phyloP scores from a whole-genome alignment of 1,140 invertebrate genomes.

The Drosophila seguyi region DNA sequence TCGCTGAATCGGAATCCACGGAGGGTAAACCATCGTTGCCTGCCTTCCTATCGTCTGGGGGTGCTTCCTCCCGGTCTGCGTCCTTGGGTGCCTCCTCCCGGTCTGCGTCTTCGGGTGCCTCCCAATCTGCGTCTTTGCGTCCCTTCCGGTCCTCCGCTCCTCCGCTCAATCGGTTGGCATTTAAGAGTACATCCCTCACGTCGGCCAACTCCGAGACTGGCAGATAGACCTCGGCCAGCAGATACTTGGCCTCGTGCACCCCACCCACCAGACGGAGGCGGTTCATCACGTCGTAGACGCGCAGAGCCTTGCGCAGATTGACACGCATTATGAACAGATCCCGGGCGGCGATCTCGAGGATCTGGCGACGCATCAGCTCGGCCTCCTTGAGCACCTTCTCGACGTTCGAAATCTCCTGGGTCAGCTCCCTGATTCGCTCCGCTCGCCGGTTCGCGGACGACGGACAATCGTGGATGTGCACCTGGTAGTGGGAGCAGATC shows the following conservation, averaged over 20 bases:
- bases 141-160: constrained; percentile 2
- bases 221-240: constrained; percentile 98
- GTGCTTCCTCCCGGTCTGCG: background rate
- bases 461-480: constrained; percentile 69
- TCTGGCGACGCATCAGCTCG: constrained; percentile 92
- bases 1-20: background rate
- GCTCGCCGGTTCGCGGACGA: constrained; percentile 17
- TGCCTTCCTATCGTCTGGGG: background rate
- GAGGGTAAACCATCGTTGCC: too few relatives aligned
- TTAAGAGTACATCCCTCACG: constrained; percentile 93
- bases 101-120: background rate
- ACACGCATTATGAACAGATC: constrained; percentile 96
- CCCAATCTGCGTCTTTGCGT: background rate
- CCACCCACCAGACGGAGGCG: constrained; percentile 94
- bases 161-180: constrained; percentile 93
- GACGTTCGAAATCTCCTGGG: constrained; percentile 44
- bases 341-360: constrained; percentile 93
- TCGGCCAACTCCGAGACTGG: constrained; percentile 92
- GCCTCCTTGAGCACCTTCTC: constrained; percentile 51
- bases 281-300: constrained; percentile 95
- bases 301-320: constrained; percentile 95
- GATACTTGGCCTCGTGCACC: constrained; percentile 94
- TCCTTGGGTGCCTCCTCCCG: too few relatives aligned
- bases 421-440: constrained; percentile 32
- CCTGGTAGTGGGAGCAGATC: constrained; percentile 57